These are phyloP conservation scores for Haplochromis burtoni DNA, from an alignment of 2,113 vertebrate species.

Conservation along the genomic window DNA sequence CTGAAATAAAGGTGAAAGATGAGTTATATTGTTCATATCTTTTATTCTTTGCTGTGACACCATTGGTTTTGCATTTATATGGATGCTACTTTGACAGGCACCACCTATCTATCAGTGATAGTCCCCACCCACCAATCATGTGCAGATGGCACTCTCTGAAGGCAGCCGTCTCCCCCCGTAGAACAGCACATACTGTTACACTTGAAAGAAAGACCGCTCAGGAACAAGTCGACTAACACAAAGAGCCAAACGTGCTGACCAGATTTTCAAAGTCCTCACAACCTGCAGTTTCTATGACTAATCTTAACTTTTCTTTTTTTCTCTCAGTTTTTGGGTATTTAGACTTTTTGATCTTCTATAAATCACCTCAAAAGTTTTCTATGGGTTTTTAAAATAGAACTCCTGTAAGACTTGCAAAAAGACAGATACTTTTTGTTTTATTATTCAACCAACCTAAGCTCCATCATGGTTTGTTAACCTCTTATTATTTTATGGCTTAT, in stretches of 20 bases:
- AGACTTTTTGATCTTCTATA: neutral
- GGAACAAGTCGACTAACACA: neutral
- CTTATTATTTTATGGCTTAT: neutral
- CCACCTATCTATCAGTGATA: neutral
- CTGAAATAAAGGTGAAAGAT: neutral
- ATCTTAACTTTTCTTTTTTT: neutral
- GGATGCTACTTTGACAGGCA: neutral
- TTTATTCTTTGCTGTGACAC: neutral
- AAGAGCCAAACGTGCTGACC: neutral
- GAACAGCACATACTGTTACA: neutral
- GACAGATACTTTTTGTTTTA: neutral
- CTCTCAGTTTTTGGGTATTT: neutral
- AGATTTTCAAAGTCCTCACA: neutral
- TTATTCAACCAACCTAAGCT: conserved; percentile 12
- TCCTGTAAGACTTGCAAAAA: neutral
- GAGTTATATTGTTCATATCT: neutral
- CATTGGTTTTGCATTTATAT: neutral
- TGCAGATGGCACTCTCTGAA: neutral
- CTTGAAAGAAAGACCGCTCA: neutral
- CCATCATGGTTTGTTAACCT: conserved; percentile 4
- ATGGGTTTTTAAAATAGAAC: neutral
- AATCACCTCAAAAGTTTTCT: neutral
- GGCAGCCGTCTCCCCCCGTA: neutral
- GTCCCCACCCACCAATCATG: neutral
- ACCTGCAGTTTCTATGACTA: neutral